Evolutionary conservation across 2,888 invertebrate species (phyloP).

Genomic region (Megamerina dolium): DNA sequence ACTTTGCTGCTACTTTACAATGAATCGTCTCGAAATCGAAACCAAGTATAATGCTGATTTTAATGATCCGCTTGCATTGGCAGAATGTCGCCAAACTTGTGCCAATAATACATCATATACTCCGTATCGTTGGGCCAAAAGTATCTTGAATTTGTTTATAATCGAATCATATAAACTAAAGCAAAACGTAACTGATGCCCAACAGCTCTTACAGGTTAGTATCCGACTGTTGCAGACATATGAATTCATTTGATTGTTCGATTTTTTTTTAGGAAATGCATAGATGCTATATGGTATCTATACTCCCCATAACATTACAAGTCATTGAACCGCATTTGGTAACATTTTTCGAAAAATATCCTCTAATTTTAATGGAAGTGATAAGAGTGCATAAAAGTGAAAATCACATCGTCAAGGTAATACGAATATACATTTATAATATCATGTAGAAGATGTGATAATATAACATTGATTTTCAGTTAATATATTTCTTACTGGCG

Average conservation of each 20-base stretch:
- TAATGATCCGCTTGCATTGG: constrained; percentile 13
- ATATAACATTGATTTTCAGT: constrained; percentile 19
- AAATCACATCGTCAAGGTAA: constrained; percentile 25
- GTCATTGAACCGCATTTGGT: constrained; percentile 30
- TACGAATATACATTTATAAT: neutral
- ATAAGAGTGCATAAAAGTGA: constrained; percentile 26
- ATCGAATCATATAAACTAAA: constrained; percentile 38
- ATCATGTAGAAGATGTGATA: neutral
- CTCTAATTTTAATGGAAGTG: constrained; percentile 33
- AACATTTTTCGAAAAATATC: constrained; percentile 38
- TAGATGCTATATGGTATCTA: constrained; percentile 37
- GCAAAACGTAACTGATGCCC: constrained; percentile 24
- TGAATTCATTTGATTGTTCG: constrained; percentile 2
- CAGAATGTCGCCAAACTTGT: constrained; percentile 25
- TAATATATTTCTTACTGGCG: constrained; percentile 23
- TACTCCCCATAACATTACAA: constrained; percentile 34
- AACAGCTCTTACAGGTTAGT: constrained; percentile 27
- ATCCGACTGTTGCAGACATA: neutral
- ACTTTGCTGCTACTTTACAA: constrained; percentile 31
- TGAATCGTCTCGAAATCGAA: constrained; percentile 32
- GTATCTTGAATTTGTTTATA: constrained; percentile 35
- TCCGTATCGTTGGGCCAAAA: constrained; percentile 42
- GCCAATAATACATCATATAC: constrained; percentile 29
- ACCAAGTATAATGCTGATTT: constrained; percentile 20
- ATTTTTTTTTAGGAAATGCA: constrained; percentile 26